phyloP scores from a whole-genome alignment of 2,888 invertebrate species.

The Nymphalis polychloros region DNA sequence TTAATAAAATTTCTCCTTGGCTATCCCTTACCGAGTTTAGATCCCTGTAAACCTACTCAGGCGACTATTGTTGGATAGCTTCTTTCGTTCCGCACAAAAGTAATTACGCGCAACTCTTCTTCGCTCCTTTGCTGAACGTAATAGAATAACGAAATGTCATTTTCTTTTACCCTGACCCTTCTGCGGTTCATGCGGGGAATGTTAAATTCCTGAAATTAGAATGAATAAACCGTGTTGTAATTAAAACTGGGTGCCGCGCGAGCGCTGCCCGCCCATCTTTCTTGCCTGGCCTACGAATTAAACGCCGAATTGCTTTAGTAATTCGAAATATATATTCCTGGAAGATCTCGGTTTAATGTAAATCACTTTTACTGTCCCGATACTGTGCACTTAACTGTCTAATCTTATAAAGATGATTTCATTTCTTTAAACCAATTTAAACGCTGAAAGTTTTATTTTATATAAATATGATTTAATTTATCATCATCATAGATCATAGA shows the following conservation, averaged over 20 bases:
- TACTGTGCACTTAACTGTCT: conserved; percentile 46
- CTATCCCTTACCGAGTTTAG: conserved; percentile 36
- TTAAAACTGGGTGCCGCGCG: conserved; percentile 72
- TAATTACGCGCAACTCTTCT: conserved; percentile 72
- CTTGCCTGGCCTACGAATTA: conserved; percentile 80
- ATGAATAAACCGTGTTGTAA: conserved; percentile 79
- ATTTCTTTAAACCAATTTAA: conserved; percentile 12
- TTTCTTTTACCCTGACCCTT: conserved; percentile 80
- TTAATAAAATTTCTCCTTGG: conserved; percentile 26
- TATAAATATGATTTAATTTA: too few species aligned
- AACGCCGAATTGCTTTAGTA: conserved; percentile 79
- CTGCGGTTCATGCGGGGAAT: conserved; percentile 79
- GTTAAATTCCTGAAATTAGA: conserved; percentile 80
- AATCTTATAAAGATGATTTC: conserved; percentile 28
- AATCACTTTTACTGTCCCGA: conserved; percentile 79
- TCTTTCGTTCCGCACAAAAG: conserved; percentile 58
- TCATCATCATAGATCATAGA: too few species aligned
- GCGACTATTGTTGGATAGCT: conserved; percentile 34
- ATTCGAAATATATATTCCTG: conserved; percentile 78
- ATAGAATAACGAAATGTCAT: conserved; percentile 81
- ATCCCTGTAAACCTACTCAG: conserved; percentile 30
- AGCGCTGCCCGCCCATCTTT: conserved; percentile 74
- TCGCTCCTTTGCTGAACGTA: conserved; percentile 73
- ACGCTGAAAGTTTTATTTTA: neutral
- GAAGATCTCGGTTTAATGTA: conserved; percentile 73